Percentiles rank a stretch among this genome's conserved stretches.
These are phyloP conservation scores for Crotalus horridus DNA, from an alignment of 2,113 vertebrate genomes.

Conservation along the genomic window DNA sequence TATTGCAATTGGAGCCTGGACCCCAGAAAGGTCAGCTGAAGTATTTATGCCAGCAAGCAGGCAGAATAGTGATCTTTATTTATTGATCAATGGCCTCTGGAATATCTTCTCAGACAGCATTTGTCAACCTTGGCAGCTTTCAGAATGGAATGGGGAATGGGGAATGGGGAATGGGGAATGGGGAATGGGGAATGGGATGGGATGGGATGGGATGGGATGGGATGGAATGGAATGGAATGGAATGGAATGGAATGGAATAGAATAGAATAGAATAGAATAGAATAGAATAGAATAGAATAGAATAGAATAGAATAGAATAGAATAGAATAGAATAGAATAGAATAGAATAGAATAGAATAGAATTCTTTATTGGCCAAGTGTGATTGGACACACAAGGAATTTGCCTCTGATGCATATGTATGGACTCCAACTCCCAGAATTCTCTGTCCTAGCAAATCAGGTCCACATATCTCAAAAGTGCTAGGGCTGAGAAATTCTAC, in stretches of 20 bases:
- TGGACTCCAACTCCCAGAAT: background rate
- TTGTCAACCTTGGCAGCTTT: background rate
- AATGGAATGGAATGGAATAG: too few species aligned
- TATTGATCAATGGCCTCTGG: background rate
- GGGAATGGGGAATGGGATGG: too few species aligned
- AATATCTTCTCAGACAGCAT: background rate
- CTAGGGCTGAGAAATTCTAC: background rate
- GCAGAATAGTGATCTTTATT: background rate
- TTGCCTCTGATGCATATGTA: background rate
- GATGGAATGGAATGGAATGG: too few species aligned
- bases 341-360: too few species aligned
- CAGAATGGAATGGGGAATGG: too few species aligned
- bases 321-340: too few species aligned
- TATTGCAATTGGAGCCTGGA: background rate
- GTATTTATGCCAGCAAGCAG: background rate
- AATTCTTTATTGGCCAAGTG: background rate
- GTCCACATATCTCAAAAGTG: background rate
- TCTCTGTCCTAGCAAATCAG: background rate
- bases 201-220: background rate
- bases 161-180: too few species aligned
- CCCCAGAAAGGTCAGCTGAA: background rate
- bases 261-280: background rate
- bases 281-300: too few species aligned
- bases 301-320: too few species aligned
- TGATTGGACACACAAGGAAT: background rate